These are phyloP conservation scores for Pedicia rivosa DNA, from an alignment of 2,888 invertebrate genomes.

Conservation along the genomic window DNA sequence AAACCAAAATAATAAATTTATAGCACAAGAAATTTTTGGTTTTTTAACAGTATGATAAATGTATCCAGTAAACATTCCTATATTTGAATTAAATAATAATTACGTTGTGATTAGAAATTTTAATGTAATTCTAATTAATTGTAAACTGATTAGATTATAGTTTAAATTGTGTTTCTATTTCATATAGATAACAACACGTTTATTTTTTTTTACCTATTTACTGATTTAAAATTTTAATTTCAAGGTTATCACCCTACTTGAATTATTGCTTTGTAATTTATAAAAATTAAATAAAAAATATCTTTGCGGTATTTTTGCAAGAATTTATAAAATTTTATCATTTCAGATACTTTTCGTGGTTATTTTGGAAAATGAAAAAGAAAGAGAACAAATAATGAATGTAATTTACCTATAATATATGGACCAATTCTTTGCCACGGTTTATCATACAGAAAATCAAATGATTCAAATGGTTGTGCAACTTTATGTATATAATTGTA, in stretches of 20 bases:
- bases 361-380: too few relatives aligned
- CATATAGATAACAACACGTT: too few relatives aligned
- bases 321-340: neutral
- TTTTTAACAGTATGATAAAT: constrained; percentile 47
- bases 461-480: constrained; percentile 66
- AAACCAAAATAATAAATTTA: constrained; percentile 43
- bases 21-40: constrained; percentile 38
- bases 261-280: neutral
- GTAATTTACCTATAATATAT: constrained; percentile 51
- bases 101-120: too few relatives aligned
- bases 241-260: too few relatives aligned
- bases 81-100: constrained; percentile 15
- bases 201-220: too few relatives aligned
- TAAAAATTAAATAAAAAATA: too few relatives aligned
- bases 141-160: too few relatives aligned
- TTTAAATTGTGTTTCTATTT: too few relatives aligned
- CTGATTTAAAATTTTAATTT: too few relatives aligned
- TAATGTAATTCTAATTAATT: too few relatives aligned
- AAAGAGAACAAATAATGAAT: constrained; percentile 10
- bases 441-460: constrained; percentile 68
- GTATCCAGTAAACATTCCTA: constrained; percentile 56
- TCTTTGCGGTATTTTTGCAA: neutral
- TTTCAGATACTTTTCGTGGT: neutral
- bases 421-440: constrained; percentile 72
- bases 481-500: constrained; percentile 59